Conservation (phyloP, 2,888 invertebrate species). For the Acleris sparsana region DNA sequence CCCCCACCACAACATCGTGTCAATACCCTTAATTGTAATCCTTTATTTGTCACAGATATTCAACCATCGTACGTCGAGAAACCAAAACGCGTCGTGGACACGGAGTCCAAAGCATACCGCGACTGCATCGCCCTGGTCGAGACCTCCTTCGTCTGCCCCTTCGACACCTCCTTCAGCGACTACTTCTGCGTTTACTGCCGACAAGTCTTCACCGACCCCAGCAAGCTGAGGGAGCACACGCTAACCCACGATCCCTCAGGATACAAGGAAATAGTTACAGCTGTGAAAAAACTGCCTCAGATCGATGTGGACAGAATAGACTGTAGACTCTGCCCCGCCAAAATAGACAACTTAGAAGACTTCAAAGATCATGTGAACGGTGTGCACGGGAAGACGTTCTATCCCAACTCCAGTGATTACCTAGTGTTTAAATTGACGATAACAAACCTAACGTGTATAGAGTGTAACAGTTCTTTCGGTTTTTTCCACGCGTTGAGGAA, state of each 20-base stretch:
- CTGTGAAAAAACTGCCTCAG: conserved; percentile 58
- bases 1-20: background rate
- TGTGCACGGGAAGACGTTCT: conserved; percentile 50
- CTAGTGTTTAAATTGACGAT: conserved; percentile 60
- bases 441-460: conserved; percentile 54
- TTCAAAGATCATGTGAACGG: conserved; percentile 59
- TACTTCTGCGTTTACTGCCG: conserved; percentile 67
- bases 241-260: conserved; percentile 59
- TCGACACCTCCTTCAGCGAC: conserved; percentile 67
- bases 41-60: conserved; percentile 16
- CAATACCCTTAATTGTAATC: no score
- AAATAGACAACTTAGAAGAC: conserved; percentile 53
- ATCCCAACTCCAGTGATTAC: conserved; percentile 54
- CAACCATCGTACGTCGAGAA: conserved; percentile 15
- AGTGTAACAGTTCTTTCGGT: conserved; percentile 54
- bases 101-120: conserved; percentile 51
- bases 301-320: conserved; percentile 65
- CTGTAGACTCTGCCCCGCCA: conserved; percentile 62
- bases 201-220: conserved; percentile 60
- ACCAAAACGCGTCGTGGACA: conserved; percentile 42
- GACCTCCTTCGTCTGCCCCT: conserved; percentile 68
- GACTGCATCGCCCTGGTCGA: conserved; percentile 63
- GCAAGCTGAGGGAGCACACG: conserved; percentile 62
- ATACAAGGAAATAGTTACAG: conserved; percentile 52
- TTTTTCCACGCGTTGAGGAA: conserved; percentile 70